A percentile compares a stretch with the other conserved stretches of the same genome.
Evolutionary conservation across 1,140 invertebrate species (phyloP).

Genomic region (Micrasema longulum): DNA sequence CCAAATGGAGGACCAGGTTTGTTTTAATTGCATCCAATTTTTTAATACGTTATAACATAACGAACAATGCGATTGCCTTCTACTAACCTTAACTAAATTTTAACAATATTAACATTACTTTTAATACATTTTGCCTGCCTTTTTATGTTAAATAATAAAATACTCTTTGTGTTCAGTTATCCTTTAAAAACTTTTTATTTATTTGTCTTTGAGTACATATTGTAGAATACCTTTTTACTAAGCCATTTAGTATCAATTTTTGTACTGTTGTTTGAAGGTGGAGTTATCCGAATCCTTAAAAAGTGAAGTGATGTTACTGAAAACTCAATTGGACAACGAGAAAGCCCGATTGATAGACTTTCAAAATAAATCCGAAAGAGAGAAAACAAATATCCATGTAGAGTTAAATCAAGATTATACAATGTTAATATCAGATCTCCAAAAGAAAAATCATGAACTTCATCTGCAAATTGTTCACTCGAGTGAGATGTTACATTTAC

Average conservation of each 20-base stretch:
- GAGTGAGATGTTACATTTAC: conserved; percentile 59
- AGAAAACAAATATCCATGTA: conserved; percentile 66
- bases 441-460: conserved; percentile 66
- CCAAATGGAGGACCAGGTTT: conserved; percentile 50
- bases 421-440: conserved; percentile 65
- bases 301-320: conserved; percentile 66
- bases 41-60: too few species aligned
- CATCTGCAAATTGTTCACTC: conserved; percentile 66
- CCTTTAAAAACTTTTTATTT: too few species aligned
- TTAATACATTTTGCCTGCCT: not conserved
- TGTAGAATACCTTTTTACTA: too few species aligned
- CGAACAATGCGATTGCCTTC: too few species aligned
- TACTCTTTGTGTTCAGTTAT: too few species aligned
- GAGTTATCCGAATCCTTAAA: conserved; percentile 64
- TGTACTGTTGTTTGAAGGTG: conserved; percentile 50
- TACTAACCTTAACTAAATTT: too few species aligned
- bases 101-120: too few species aligned
- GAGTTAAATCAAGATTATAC: conserved; percentile 69
- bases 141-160: not conserved
- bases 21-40: not conserved
- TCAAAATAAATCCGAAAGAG: conserved; percentile 61
- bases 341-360: conserved; percentile 62
- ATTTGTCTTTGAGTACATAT: too few species aligned
- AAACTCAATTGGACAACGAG: conserved; percentile 67
- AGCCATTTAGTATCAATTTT: not conserved